A percentile compares a stretch with the other conserved stretches of the same genome.
Evolutionary conservation across 1,140 invertebrate genomes (phyloP).

Genomic region (Scaptomyza hsui): DNA sequence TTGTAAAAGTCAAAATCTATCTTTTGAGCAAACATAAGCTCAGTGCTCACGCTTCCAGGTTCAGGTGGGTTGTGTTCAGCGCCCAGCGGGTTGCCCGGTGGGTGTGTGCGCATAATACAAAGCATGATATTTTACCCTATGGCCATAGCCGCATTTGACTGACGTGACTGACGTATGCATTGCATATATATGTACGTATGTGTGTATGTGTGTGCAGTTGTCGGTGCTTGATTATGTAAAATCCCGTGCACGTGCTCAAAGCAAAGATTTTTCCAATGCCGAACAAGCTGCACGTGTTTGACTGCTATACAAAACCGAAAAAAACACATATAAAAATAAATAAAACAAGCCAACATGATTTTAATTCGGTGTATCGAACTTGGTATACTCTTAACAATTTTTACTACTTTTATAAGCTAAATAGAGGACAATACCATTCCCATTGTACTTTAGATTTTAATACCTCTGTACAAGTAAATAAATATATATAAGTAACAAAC

Average conservation of each 20-base stretch:
- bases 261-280: conserved; percentile 79
- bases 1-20: conserved; percentile 83
- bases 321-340: conserved; percentile 5
- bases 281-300: conserved; percentile 74
- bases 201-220: conserved; percentile 49
- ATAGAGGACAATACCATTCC: no score
- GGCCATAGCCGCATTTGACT: conserved; percentile 8
- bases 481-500: no score
- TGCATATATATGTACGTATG: conserved; percentile 17
- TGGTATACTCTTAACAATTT: neutral
- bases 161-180: conserved; percentile 46
- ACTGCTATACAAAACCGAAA: conserved; percentile 38
- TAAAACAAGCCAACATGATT: neutral
- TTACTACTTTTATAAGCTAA: no score
- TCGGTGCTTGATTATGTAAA: conserved; percentile 79
- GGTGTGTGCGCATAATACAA: conserved; percentile 40
- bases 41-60: conserved; percentile 6
- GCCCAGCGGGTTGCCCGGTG: conserved; percentile 39
- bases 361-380: neutral
- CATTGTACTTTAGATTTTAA: no score
- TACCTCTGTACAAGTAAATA: no score
- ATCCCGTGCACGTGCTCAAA: conserved; percentile 80
- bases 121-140: conserved; percentile 65
- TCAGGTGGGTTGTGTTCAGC: conserved; percentile 47
- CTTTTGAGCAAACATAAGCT: conserved; percentile 61